Evolutionary conservation across 2,113 vertebrate species (phyloP), one percentile per base, ranked within the genome.

Genomic region (Melanocharis versteri): DNA sequence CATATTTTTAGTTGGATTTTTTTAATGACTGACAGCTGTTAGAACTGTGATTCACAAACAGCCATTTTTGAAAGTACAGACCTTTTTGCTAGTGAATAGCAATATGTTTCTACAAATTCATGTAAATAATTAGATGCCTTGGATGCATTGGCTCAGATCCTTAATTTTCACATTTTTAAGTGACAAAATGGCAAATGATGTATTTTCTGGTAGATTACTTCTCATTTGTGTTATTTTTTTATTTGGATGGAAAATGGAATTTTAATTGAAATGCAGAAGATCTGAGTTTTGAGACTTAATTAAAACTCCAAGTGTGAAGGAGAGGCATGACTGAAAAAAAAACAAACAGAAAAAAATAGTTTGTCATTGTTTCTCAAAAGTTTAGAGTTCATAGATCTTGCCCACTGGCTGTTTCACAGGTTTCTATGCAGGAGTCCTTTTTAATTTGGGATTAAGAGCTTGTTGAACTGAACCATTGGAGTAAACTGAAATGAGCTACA

Each of bases 381-480:
- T 92, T 86, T 35, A 77, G 45, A 45, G 58, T 75, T 86, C 45
- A 57, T 13, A 54, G 71, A 45, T 72, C n/a, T 61, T 80, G 37
- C 70, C 53, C 45, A 53, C 71, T 87, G 77, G 57, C 50, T 69
- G 37, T 72, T 91, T 83, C 53, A 37, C 44, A 77, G 71, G 50
- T 90, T 94, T 92, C 75, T 53, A 0, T 54, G 50, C 61, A 86
- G 58, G 83, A 95, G 68, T 89, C 79, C 44, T 94, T 92, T 73
- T 77, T 88, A 77, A 88, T 94, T 85, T 93, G 83, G 48, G 79
- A 83, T 88, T 71, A 90, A 88, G 82, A 70, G 16, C 50, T 90
- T 0, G 2, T 83, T 94, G 92, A 83, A 60, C 45, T 21, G 70
- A 85, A 35, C n/a, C n/a, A 15, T 61, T 72, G 47, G 53, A 76